Conservation (phyloP, 2,888 invertebrate genomes). For the Steinernema scapterisci region DNA sequence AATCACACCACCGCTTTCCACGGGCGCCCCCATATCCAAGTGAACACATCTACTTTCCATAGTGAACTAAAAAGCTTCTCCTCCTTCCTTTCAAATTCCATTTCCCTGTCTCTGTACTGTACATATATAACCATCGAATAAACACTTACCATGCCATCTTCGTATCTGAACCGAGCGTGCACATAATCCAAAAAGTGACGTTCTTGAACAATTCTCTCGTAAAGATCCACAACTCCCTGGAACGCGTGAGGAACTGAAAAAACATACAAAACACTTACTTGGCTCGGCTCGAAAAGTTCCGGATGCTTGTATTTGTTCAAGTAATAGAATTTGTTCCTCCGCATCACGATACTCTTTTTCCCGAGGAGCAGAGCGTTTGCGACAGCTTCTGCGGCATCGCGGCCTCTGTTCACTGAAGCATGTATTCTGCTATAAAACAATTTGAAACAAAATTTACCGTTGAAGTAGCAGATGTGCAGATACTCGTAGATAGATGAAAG, state of each 20-base stretch:
- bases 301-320: conserved; percentile 47
- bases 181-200: conserved; percentile 54
- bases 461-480: conserved; percentile 62
- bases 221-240: conserved; percentile 48
- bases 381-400: conserved; percentile 59
- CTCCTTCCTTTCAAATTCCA: too few relatives aligned
- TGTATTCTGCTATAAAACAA: background rate
- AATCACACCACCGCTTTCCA: background rate
- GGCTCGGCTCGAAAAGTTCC: conserved; percentile 48
- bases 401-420: conserved; percentile 58
- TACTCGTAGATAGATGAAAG: conserved; percentile 60
- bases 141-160: conserved; percentile 49
- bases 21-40: too few relatives aligned
- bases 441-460: conserved; percentile 47
- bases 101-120: background rate
- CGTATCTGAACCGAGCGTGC: conserved; percentile 51
- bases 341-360: conserved; percentile 55
- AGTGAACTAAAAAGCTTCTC: too few relatives aligned
- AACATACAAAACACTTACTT: conserved; percentile 33
- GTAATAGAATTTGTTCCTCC: conserved; percentile 59
- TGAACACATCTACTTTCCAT: too few relatives aligned
- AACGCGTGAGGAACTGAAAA: conserved; percentile 13
- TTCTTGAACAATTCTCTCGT: conserved; percentile 48
- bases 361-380: conserved; percentile 60
- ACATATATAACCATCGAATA: background rate